phyloP scores from a whole-genome alignment of 2,113 vertebrate genomes.

The Colossoma macropomum region DNA sequence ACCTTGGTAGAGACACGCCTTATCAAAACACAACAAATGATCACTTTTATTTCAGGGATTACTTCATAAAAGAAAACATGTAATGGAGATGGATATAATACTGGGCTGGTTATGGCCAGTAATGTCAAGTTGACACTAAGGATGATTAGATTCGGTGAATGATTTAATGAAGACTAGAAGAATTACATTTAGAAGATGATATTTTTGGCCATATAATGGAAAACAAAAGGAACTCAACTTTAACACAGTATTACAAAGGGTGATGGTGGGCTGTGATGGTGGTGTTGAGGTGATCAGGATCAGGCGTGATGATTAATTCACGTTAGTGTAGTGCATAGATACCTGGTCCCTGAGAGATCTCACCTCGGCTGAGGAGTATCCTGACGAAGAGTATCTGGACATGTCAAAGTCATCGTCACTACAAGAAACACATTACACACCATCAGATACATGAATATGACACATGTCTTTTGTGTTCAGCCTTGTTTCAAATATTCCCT shows the following conservation, averaged over 20 bases:
- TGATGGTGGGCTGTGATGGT: neutral
- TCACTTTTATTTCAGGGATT: neutral
- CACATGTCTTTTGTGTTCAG: neutral
- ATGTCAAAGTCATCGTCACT: slow-evolving; percentile 99
- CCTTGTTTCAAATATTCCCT: neutral
- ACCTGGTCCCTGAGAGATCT: slow-evolving; percentile 86
- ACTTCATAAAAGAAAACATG: neutral
- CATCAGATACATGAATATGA: neutral
- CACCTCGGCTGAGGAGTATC: slow-evolving; percentile 99
- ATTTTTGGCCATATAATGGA: neutral
- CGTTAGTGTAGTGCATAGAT: slow-evolving; percentile 61
- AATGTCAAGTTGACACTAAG: neutral
- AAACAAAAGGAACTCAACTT: neutral
- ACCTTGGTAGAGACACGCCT: neutral
- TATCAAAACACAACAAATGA: neutral
- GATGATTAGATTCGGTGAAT: neutral
- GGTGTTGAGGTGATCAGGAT: neutral
- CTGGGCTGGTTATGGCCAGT: neutral
- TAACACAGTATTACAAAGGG: neutral
- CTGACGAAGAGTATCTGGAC: slow-evolving; percentile 98
- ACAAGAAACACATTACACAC: slow-evolving; percentile 58
- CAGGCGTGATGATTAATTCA: neutral
- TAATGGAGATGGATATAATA: neutral
- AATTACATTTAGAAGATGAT: neutral
- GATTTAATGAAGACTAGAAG: neutral